Evolutionary conservation across 2,888 invertebrate species (phyloP), one percentile per base, ranked within the genome.

Genomic region (Euzophera pinguis): DNA sequence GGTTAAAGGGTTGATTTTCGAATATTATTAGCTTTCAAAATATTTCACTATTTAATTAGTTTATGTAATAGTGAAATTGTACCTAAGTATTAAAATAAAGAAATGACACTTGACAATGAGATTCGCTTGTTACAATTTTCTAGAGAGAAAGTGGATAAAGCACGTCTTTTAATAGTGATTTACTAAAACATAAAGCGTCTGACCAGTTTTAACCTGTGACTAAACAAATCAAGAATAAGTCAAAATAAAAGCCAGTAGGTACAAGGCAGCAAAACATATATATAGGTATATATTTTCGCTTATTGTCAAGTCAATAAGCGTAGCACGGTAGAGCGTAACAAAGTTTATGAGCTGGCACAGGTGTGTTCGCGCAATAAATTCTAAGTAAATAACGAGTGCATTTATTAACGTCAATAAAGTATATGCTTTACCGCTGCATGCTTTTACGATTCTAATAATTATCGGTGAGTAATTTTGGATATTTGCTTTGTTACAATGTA

Each of bases 331-430:
- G 53, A 50, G 58, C 53, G 73, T 65, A 71, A 74, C 78, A 73
- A 78, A 77, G 67, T 85, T 82, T 81, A 84, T 70, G 77, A 70
- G 65, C 59, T 65, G 64, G 61, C 72, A 61, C 85, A 86, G 83
- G 81, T 86, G 87, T 61, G 75, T 67, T 61, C 59, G 53, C 61
- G 63, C 76, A 66, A 81, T 84, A 84, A 82, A 84, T 83, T 81
- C 73, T 75, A 68, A 80, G 78, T 78, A 83, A 83, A 80, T 84
- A 84, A 83, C 76, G 71, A 80, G 74, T 84, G 81, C 83, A 84
- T 82, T 86, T 84, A 84, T 84, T 84, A 82, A 67, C 68, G 64
- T 67, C 75, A 81, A 79, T 84, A 81, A 83, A 78, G 58, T 55
- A 53, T 60, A 57, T 59, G 59, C 60, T 64, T 58, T 63, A 61